phyloP scores from a whole-genome alignment of 2,797 vertebrate species.

The Bovichtus variegatus region DNA sequence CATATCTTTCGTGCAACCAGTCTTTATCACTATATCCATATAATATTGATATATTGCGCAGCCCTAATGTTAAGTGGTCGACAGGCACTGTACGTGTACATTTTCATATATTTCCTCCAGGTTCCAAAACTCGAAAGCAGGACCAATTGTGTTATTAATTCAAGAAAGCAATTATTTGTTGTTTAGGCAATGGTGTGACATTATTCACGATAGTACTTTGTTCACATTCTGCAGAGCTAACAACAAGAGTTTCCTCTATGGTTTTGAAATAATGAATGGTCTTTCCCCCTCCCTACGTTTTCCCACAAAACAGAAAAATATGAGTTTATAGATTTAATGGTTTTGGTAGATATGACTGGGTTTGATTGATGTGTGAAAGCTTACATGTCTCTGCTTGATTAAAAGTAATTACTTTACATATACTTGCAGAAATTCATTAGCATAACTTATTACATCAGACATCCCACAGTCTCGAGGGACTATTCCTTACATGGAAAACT shows the following conservation, averaged over 20 bases:
- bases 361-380: slow-evolving; percentile 2
- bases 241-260: not conserved
- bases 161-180: not conserved
- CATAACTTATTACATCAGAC: not conserved
- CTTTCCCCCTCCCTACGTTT: not conserved
- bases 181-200: not conserved
- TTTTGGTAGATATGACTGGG: not conserved
- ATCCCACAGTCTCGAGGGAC: not conserved
- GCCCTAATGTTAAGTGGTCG: not conserved
- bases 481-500: not conserved
- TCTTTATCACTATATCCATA: not conserved
- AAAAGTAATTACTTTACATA: not conserved
- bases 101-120: not conserved
- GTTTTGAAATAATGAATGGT: not conserved
- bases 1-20: no score
- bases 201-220: not conserved
- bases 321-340: not conserved
- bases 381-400: not conserved
- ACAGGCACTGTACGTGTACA: not conserved
- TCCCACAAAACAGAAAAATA: not conserved
- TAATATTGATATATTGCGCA: not conserved
- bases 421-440: not conserved
- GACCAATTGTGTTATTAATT: not conserved
- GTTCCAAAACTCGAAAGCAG: not conserved
- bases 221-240: not conserved